A percentile compares a stretch with the other conserved stretches of the same genome.
Conservation (phyloP, 2,888 invertebrate species). For the Volucella zonaria region DNA sequence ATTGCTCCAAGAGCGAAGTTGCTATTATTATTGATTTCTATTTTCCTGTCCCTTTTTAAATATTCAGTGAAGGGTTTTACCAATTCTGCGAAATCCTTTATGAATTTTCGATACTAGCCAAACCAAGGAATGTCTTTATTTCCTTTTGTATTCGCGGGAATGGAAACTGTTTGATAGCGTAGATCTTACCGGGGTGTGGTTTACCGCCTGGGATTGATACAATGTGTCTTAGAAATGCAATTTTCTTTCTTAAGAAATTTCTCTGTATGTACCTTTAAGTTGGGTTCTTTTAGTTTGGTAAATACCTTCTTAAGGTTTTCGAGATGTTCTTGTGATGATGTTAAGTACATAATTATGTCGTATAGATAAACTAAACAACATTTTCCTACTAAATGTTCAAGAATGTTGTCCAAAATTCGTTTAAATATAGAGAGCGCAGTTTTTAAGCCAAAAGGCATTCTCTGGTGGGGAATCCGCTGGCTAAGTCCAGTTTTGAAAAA, state of each 20-base stretch:
- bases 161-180: slow-evolving; percentile 40
- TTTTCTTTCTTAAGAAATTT: slow-evolving; percentile 75
- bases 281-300: no score
- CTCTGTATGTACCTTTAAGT: slow-evolving; percentile 42
- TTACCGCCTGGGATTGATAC: slow-evolving; percentile 76
- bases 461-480: slow-evolving; percentile 75
- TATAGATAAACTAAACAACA: slow-evolving; percentile 67
- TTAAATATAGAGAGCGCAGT: slow-evolving; percentile 73
- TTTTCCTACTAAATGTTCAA: slow-evolving; percentile 73
- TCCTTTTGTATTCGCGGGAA: no score
- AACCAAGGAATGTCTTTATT: slow-evolving; percentile 14
- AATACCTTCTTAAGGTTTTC: no score
- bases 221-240: slow-evolving; percentile 77
- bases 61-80: slow-evolving; percentile 16
- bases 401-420: slow-evolving; percentile 71
- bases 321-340: slow-evolving; percentile 36
- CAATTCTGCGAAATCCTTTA: slow-evolving; percentile 48
- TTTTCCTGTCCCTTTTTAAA: background rate
- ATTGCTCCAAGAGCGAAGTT: slow-evolving; percentile 40
- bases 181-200: slow-evolving; percentile 77
- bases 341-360: slow-evolving; percentile 40
- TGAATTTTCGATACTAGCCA: slow-evolving; percentile 34
- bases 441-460: background rate
- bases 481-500: slow-evolving; percentile 42
- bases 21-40: slow-evolving; percentile 32